Evolutionary conservation across 2,888 invertebrate genomes (phyloP).

Genomic region (Cantharis flavilabris): DNA sequence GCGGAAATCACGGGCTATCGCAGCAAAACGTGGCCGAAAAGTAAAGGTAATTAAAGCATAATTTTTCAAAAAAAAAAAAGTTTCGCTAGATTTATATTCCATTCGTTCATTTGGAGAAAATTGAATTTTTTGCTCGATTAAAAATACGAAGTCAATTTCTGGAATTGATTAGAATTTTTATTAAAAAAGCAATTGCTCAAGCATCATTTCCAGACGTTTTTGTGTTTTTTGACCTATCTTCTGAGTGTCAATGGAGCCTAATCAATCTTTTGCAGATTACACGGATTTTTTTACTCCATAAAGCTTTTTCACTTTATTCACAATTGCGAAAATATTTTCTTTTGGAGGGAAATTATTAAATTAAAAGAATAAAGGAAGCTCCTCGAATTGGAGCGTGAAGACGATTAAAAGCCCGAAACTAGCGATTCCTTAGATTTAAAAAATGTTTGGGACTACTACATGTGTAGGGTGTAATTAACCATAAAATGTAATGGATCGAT

Average conservation of each 20-base stretch:
- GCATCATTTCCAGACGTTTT: background rate
- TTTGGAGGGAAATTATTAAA: background rate
- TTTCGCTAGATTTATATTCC: background rate
- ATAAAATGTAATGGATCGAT: background rate
- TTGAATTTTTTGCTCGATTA: background rate
- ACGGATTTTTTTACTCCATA: background rate
- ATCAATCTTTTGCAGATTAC: background rate
- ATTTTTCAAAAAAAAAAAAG: background rate
- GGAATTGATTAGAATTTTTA: background rate
- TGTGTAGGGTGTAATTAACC: background rate
- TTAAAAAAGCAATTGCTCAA: background rate
- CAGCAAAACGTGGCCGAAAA: constrained; percentile 78
- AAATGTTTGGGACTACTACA: background rate
- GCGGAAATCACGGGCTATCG: constrained; percentile 84
- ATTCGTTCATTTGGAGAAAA: background rate
- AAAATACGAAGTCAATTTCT: background rate
- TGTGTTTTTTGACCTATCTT: background rate
- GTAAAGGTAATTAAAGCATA: constrained; percentile 65
- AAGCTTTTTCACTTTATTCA: background rate
- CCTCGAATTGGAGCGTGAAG: background rate
- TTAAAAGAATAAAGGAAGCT: background rate
- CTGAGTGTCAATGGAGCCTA: background rate
- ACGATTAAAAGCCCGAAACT: background rate
- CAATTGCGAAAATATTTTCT: background rate
- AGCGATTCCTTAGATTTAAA: background rate